Conservation (phyloP, 2,888 invertebrate genomes). For the Andrena minutula region DNA sequence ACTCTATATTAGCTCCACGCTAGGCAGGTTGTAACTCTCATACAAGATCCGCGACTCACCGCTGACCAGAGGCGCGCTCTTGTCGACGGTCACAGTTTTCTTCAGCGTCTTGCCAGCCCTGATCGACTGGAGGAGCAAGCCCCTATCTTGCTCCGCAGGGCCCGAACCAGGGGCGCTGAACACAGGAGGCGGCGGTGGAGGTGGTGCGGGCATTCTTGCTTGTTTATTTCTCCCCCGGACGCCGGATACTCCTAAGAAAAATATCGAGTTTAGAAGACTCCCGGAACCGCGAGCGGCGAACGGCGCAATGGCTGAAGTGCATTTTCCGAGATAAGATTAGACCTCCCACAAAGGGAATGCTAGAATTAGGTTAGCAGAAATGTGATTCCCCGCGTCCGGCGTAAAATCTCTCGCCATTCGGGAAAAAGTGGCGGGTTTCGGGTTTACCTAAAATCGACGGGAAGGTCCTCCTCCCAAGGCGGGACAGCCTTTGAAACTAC, state of each 20-base stretch:
- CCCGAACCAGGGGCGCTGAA: slow-evolving; percentile 85
- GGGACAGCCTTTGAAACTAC: slow-evolving; percentile 52
- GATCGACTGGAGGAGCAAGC: slow-evolving; percentile 92
- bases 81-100: slow-evolving; percentile 95
- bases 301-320: slow-evolving; percentile 36
- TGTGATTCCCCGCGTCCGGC: not conserved
- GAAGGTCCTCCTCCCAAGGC: not conserved
- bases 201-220: slow-evolving; percentile 87
- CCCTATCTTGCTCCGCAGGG: slow-evolving; percentile 87
- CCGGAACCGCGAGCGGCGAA: not conserved
- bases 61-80: slow-evolving; percentile 92
- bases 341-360: slow-evolving; percentile 39
- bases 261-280: not conserved
- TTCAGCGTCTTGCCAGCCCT: slow-evolving; percentile 93
- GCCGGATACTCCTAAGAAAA: slow-evolving; percentile 9
- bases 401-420: not conserved
- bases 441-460: slow-evolving; percentile 52
- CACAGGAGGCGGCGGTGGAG: slow-evolving; percentile 88
- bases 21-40: no score
- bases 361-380: slow-evolving; percentile 49
- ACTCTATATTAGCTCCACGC: not conserved
- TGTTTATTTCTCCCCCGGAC: slow-evolving; percentile 37
- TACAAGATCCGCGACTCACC: slow-evolving; percentile 88
- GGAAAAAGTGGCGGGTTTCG: not conserved
- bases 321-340: slow-evolving; percentile 58